These are phyloP conservation scores for Elaphurus davidianus DNA, from an alignment of 2,113 vertebrate species.

Conservation along the genomic window DNA sequence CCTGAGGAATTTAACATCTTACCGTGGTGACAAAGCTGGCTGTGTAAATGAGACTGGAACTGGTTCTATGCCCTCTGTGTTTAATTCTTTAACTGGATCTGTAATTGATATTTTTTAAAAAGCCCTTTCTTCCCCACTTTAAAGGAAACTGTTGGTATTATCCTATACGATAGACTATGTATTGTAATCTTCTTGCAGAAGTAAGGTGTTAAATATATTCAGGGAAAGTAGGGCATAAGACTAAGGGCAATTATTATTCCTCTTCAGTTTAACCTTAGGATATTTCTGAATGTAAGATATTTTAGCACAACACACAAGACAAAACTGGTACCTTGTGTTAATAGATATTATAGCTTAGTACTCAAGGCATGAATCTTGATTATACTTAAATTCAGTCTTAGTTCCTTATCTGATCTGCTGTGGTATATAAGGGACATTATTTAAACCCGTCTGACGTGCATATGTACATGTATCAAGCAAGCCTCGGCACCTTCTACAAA, in stretches of 20 bases:
- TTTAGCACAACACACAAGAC: background rate
- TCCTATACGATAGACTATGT: background rate
- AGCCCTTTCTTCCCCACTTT: background rate
- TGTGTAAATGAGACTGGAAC: background rate
- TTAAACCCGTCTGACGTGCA: conserved; percentile 66
- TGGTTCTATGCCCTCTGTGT: background rate
- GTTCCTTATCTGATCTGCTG: background rate
- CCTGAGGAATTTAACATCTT: background rate
- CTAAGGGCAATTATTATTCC: background rate
- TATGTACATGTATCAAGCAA: conserved; percentile 79
- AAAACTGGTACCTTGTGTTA: background rate
- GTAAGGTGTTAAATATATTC: background rate
- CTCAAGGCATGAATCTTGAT: background rate
- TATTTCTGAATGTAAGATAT: conserved; percentile 40
- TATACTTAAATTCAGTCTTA: background rate
- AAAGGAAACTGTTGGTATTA: background rate
- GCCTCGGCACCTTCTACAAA: conserved; percentile 68
- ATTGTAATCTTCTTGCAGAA: background rate
- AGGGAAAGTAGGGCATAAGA: background rate
- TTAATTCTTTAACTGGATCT: background rate
- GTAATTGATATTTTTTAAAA: background rate
- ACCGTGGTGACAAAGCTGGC: background rate
- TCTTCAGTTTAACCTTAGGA: background rate
- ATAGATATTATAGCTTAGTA: background rate
- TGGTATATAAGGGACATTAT: background rate